Evolutionary conservation across 2,888 invertebrate species (phyloP).

Genomic region (Cheilosia scutellata): DNA sequence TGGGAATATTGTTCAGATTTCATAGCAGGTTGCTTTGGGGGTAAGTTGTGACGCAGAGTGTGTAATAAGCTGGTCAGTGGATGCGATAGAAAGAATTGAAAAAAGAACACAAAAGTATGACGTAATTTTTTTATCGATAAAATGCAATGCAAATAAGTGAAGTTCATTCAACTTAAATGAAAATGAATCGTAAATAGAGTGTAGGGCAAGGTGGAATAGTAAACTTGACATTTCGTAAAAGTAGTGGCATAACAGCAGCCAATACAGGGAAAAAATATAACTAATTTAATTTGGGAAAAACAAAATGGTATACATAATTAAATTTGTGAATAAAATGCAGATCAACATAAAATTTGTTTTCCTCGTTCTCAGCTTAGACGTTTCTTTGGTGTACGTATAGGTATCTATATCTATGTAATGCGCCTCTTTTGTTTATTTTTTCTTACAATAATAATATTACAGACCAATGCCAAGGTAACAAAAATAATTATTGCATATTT

Average conservation of each 20-base stretch:
- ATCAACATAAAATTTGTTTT: no score
- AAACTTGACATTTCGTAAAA: constrained; percentile 31
- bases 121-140: constrained; percentile 53
- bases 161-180: constrained; percentile 63
- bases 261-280: not conserved
- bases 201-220: constrained; percentile 20
- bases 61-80: constrained; percentile 22
- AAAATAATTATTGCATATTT: not conserved
- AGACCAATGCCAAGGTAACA: constrained; percentile 5
- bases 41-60: constrained; percentile 81
- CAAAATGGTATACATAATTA: no score
- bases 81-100: not conserved
- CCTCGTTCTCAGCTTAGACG: no score
- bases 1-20: constrained; percentile 85
- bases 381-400: not conserved
- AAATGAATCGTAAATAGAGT: constrained; percentile 38
- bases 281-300: no score
- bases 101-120: constrained; percentile 34
- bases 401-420: no score
- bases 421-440: no score
- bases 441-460: not conserved
- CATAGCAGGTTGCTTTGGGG: constrained; percentile 86
- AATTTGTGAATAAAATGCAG: no score
- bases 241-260: not conserved
- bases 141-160: not conserved